Conservation (phyloP, 2,797 vertebrate genomes). For the Acropternis orthonyx region DNA sequence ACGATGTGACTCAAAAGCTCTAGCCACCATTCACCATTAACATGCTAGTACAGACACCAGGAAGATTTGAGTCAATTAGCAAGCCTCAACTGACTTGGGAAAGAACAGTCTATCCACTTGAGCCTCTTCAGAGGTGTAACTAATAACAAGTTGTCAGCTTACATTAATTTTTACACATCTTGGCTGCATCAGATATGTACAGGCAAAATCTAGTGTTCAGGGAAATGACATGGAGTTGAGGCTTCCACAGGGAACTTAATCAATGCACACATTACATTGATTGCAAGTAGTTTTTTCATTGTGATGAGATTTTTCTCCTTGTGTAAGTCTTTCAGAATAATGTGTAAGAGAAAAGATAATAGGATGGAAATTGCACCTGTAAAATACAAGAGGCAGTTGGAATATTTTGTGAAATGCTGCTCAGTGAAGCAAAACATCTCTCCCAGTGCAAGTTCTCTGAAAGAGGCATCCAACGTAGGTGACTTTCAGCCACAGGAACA, state of each 20-base stretch:
- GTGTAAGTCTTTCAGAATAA: not conserved
- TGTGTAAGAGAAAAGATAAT: constrained; percentile 2
- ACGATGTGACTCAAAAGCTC: not conserved
- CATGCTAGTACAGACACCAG: not conserved
- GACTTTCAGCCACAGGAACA: not conserved
- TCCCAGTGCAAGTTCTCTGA: not conserved
- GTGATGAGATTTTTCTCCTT: constrained; percentile 4
- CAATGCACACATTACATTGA: not conserved
- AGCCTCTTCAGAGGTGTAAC: constrained; percentile 25
- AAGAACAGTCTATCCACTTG: constrained; percentile 12
- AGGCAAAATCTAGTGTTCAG: constrained; percentile 4
- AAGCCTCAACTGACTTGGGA: not conserved
- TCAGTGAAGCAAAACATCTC: not conserved
- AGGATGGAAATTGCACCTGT: not conserved
- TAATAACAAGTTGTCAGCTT: constrained; percentile 42
- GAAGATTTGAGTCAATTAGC: constrained; percentile 5
- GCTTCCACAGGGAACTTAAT: not conserved
- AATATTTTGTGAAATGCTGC: constrained; percentile 27
- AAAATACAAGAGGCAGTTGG: not conserved
- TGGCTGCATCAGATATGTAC: not conserved
- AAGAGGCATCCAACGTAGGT: not conserved
- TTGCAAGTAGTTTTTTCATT: not conserved
- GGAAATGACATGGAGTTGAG: not conserved
- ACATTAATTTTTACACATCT: constrained; percentile 32
- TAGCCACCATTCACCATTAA: not conserved